A percentile compares a stretch with the other conserved stretches of the same genome.
Conservation (phyloP, 2,113 vertebrate species). For the Xiphophorus hellerii region DNA sequence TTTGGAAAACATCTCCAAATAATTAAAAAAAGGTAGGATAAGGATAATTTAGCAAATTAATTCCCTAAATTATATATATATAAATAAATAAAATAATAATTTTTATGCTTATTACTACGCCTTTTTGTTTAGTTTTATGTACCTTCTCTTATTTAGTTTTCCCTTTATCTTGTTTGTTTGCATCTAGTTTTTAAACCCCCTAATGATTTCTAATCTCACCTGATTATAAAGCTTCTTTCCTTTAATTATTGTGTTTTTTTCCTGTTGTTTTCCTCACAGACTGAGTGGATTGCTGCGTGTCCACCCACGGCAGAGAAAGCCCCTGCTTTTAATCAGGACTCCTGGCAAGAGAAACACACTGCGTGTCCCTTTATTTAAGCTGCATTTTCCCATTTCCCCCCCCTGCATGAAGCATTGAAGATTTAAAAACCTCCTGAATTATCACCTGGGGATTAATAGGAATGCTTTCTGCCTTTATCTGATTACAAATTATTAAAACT, state of each 20-base stretch:
- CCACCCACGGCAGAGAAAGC: constrained; percentile 10
- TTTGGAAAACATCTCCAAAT: too few relatives aligned
- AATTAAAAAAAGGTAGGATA: too few relatives aligned
- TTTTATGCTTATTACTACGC: background rate
- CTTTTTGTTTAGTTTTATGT: background rate
- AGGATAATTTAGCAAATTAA: too few relatives aligned
- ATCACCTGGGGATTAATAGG: background rate
- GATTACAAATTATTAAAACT: constrained; percentile 3
- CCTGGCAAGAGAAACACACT: constrained; percentile 7
- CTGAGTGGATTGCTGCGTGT: background rate
- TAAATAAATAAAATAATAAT: too few relatives aligned
- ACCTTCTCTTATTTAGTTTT: background rate
- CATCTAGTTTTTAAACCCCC: background rate
- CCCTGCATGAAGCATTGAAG: background rate
- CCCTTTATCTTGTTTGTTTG: background rate
- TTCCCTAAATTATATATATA: too few relatives aligned
- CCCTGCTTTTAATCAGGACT: constrained; percentile 36
- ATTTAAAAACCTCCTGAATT: background rate
- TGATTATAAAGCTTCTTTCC: background rate
- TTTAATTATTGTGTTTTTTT: background rate
- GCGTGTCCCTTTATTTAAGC: constrained; percentile 7
- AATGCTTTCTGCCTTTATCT: background rate
- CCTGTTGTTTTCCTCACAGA: background rate
- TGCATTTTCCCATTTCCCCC: background rate
- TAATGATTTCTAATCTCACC: background rate